Conservation (phyloP, 2,797 vertebrate genomes). For the Bucorvus abyssinicus region DNA sequence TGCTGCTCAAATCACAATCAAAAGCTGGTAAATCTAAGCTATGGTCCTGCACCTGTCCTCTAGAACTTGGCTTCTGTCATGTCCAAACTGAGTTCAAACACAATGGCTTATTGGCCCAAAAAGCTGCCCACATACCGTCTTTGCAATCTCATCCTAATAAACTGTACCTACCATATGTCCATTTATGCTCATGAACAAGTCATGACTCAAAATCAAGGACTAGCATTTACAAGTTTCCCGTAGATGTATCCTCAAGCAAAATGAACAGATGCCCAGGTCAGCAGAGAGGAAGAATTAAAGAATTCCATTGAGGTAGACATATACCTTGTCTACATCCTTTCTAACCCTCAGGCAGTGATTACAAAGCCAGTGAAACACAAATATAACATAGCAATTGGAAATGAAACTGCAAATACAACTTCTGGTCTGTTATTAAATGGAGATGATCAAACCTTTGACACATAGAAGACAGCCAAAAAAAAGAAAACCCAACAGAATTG, state of each 20-base stretch:
- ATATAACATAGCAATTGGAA: neutral
- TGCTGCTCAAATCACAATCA: neutral
- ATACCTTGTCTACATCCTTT: neutral
- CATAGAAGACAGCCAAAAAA: neutral
- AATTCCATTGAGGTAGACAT: neutral
- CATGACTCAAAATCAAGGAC: neutral
- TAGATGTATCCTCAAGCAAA: neutral
- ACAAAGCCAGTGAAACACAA: neutral
- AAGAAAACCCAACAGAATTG: neutral
- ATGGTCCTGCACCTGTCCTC: neutral
- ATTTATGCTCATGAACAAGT: neutral
- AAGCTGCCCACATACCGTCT: neutral
- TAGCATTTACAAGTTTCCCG: neutral
- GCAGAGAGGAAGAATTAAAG: neutral
- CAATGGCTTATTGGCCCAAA: neutral
- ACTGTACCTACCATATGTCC: neutral
- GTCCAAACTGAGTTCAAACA: neutral
- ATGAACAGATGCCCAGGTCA: neutral
- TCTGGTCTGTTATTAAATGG: neutral
- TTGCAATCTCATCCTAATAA: neutral
- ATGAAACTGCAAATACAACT: neutral
- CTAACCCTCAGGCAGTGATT: neutral
- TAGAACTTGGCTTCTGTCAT: neutral
- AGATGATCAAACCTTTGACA: neutral
- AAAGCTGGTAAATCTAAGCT: neutral